Base-by-base conservation (phyloP, 2,888 invertebrate genomes). In the Epistrophella euchroma region DNA sequence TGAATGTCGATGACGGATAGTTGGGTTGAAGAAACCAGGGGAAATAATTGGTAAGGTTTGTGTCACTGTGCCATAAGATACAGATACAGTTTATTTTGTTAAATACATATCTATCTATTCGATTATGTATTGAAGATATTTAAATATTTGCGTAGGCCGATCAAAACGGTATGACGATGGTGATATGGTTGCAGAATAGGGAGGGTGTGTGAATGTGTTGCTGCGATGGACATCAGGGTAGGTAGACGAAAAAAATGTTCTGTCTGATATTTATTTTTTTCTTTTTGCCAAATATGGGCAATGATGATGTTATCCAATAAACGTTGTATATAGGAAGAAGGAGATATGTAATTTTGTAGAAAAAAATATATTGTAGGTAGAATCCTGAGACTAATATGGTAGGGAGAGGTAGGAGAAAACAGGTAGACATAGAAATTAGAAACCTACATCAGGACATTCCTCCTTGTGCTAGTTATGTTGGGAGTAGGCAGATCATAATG, bases 201-300 rank as follows among this genome's bases (percentile, higher is more conserved):
- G 74, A 17, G 68, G 47, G 55, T 64, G 47, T 52, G 25, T 28
- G 15, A 22, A 22, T 22, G 13, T 50, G 19, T 28, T 4, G 6
- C 0, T 32, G 22, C 2, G 19, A 2, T 47, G 17, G 19, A 4
- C 17, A 47, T 17, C 0, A 4, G 15, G 40, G 15, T 15, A 37
- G 37, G 37, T 37, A 37, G 2, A 11, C 0, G 4, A 2, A 1
- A 11, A 7, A 37, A 9, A 13, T 40, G n/a, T n/a, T n/a, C n/a
- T n/a, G n/a, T n/a, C n/a, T n/a, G n/a, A 4, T 45, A 37, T 60
- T 19, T 70, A 11, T 19, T 17, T 22, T 55, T 68, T 60, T 76
- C 32, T 17, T 60, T 22, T 74, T 56, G 62, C 74, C 70, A 78
- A 74, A 83, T 78, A 74, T 78, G 83, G 74, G 32, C 74, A 78